Percentiles rank a stretch among this genome's conserved stretches.
Evolutionary conservation across 2,113 vertebrate genomes (phyloP).

Genomic region (Brachionichthys hirsutus): DNA sequence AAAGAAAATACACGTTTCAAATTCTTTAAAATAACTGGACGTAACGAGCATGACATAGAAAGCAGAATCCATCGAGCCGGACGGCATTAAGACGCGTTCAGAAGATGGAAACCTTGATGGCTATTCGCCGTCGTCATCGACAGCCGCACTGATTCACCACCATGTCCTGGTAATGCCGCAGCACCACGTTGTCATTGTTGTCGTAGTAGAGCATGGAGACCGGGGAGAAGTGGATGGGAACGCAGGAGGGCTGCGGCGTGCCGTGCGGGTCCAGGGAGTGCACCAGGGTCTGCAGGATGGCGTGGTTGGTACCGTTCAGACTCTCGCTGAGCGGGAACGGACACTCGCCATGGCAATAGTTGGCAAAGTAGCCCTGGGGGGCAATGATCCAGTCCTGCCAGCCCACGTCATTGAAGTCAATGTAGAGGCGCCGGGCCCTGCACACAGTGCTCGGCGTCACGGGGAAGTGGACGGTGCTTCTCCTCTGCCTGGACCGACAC

Average conservation of each 20-base stretch:
- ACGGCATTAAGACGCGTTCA: no score
- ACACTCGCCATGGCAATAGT: conserved; percentile 92
- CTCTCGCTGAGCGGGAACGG: conserved; percentile 85
- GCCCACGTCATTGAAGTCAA: conserved; percentile 92
- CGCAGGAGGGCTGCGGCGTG: conserved; percentile 89
- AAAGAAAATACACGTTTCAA: no score
- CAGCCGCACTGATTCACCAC: conserved; percentile 95
- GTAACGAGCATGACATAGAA: neutral
- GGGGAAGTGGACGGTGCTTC: conserved; percentile 60
- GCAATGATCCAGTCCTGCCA: conserved; percentile 98
- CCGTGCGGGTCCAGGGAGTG: conserved; percentile 82
- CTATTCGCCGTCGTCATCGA: conserved; percentile 79
- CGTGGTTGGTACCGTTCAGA: conserved; percentile 91
- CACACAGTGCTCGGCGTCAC: conserved; percentile 77
- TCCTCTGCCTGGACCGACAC: conserved; percentile 71
- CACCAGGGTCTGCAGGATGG: conserved; percentile 90
- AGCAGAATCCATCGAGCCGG: no score
- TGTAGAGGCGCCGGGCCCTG: conserved; percentile 85
- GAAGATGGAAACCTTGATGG: no score
- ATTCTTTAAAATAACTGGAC: conserved; percentile 13
- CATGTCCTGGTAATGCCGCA: conserved; percentile 95
- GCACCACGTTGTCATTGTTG: conserved; percentile 93
- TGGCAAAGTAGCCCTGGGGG: conserved; percentile 91
- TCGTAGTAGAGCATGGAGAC: conserved; percentile 97
- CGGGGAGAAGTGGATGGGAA: conserved; percentile 87